phyloP scores from a whole-genome alignment of 2,888 invertebrate species.

The Melitaea athalia region DNA sequence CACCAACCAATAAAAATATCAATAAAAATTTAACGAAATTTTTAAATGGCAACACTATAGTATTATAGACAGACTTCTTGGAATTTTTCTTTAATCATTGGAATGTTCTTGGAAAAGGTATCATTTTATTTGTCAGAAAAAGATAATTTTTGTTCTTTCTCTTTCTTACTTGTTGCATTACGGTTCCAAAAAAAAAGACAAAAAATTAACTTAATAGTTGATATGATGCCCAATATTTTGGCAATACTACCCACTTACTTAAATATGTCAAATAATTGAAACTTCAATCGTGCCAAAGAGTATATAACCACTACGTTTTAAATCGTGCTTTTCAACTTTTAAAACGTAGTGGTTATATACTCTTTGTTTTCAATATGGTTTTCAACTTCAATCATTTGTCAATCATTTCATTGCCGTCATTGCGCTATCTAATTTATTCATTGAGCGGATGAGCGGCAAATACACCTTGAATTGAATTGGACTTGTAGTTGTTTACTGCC shows the following conservation, averaged over 20 bases:
- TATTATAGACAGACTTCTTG: no score
- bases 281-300: no score
- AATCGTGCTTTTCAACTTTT: no score
- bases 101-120: neutral
- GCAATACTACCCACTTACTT: no score
- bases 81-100: no score
- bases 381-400: no score
- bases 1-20: no score
- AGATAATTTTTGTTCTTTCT: neutral
- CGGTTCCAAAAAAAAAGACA: neutral
- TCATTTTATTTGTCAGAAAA: neutral
- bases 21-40: neutral
- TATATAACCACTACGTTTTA: no score
- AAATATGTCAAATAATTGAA: constrained; percentile 17
- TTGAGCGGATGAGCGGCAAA: constrained; percentile 28
- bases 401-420: no score
- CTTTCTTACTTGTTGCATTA: neutral
- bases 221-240: constrained; percentile 15
- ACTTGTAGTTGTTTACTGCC: no score
- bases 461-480: constrained; percentile 26
- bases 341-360: no score
- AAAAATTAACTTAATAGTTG: neutral
- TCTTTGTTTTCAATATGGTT: no score
- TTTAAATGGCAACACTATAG: constrained; percentile 9
- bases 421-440: constrained; percentile 22